Evolutionary conservation across 2,113 vertebrate genomes (phyloP), one percentile per base, ranked within the genome.

Genomic region (Thalassoma bifasciatum): DNA sequence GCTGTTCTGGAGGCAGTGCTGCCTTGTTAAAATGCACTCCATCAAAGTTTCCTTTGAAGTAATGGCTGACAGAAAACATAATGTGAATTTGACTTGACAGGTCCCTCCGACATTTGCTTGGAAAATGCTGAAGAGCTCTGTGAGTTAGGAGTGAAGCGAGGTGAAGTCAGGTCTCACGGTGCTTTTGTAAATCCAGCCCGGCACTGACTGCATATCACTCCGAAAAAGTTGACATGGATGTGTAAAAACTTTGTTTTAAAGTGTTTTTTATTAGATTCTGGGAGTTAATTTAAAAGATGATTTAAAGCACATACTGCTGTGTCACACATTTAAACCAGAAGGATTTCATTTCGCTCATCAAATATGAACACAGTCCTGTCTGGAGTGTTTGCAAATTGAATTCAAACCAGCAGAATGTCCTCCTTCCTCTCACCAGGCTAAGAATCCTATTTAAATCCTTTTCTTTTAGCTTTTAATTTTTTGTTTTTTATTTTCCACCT

Each of bases 31-130:
- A 89, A 88, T 81, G 79, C 57, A 84, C 76, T 85, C 79, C 77
- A 86, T 91, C 89, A 90, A 85, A 90, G 72, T 81, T 86, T 34
- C 64, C 74, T 91, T 89, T 90, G 86, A 91, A 90, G 81, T 79
- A 79, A 77, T 37, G 71, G 56, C 81, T 89, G 90, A 93, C 85
- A 86, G 81, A 83, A 84, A 84, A 86, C 75, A 79, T 80, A 84
- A 85, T 80, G 77, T 82, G 82, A 77, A 86, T 84, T 73, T 75
- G 67, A 85, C 78, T 84, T 86, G 77, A 75, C 76, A 84, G 67
- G 56, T 62, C 61, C 81, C 44, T 64, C 62, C 50, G 46, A 53
- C 63, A 78, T 69, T 40, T 76, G 70, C 83, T 68, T 24, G 53
- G 78, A 69, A 86, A 72, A 83, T 56, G 77, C 61, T 62, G 56